Evolutionary conservation across 2,888 invertebrate species (phyloP).

Genomic region (Diarsia rubi): DNA sequence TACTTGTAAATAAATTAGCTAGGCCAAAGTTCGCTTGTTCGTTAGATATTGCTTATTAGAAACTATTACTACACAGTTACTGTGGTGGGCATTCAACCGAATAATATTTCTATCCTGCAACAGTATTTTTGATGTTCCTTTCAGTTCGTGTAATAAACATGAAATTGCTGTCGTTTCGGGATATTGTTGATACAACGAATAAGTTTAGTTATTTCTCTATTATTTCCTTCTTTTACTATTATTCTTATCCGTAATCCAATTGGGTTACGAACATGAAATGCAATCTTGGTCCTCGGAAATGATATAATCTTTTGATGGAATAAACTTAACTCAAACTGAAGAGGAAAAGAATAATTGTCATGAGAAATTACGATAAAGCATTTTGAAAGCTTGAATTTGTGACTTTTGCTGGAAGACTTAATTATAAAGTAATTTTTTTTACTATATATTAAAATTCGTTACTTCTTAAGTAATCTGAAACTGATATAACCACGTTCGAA

Average conservation of each 20-base stretch:
- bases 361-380: not conserved
- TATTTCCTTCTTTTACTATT: conserved; percentile 25
- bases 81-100: conserved; percentile 72
- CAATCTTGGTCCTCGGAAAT: conserved; percentile 16
- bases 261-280: conserved; percentile 36
- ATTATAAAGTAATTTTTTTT: not conserved
- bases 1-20: conserved; percentile 77
- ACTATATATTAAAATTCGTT: not conserved
- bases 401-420: conserved; percentile 10
- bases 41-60: conserved; percentile 85
- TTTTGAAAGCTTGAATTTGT: not conserved
- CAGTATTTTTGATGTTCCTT: conserved; percentile 64
- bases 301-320: conserved; percentile 27
- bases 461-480: not conserved
- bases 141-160: conserved; percentile 59
- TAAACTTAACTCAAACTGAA: conserved; percentile 4
- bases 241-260: conserved; percentile 48
- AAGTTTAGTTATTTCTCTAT: conserved; percentile 33
- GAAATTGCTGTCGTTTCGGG: conserved; percentile 50
- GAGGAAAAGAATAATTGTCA: not conserved
- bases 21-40: conserved; percentile 71
- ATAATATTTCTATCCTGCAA: conserved; percentile 71
- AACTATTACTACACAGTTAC: conserved; percentile 77
- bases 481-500: not conserved
- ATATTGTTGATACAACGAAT: conserved; percentile 49